phyloP scores from a whole-genome alignment of 2,797 vertebrate genomes.

The Salarias fasciatus region DNA sequence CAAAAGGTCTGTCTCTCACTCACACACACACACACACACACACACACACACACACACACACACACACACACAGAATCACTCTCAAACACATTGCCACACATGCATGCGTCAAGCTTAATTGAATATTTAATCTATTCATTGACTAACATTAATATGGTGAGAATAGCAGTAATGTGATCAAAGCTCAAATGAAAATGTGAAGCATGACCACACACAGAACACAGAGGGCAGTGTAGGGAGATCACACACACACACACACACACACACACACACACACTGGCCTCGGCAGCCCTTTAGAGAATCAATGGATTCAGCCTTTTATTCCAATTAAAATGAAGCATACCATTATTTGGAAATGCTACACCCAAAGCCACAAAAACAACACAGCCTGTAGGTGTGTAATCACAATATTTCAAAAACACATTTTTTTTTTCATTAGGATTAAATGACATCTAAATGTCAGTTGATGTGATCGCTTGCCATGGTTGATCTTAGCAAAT shows the following conservation, averaged over 20 bases:
- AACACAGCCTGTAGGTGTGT: constrained; percentile 65
- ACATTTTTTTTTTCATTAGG: constrained; percentile 18
- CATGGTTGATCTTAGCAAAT: constrained; percentile 68
- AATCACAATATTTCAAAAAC: constrained; percentile 46
- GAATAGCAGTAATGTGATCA: constrained; percentile 64
- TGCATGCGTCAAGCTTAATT: constrained; percentile 52
- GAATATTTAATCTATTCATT: constrained; percentile 75
- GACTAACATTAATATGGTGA: constrained; percentile 67
- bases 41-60: background rate
- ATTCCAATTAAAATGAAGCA: constrained; percentile 60
- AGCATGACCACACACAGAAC: constrained; percentile 51
- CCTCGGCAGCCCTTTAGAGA: constrained; percentile 30
- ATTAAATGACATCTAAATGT: constrained; percentile 80
- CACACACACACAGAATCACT: constrained; percentile 45
- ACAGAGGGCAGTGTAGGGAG: background rate
- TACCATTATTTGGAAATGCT: constrained; percentile 47
- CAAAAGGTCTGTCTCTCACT: constrained; percentile 10
- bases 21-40: too few species aligned
- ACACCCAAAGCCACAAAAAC: constrained; percentile 33
- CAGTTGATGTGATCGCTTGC: constrained; percentile 61
- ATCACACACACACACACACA: constrained; percentile 24
- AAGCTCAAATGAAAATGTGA: constrained; percentile 66
- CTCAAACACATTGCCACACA: constrained; percentile 39
- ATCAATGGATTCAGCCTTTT: constrained; percentile 72
- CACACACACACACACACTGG: constrained; percentile 5